phyloP scores from a whole-genome alignment of 2,888 invertebrate species.

The Drosophila fungiperda region DNA sequence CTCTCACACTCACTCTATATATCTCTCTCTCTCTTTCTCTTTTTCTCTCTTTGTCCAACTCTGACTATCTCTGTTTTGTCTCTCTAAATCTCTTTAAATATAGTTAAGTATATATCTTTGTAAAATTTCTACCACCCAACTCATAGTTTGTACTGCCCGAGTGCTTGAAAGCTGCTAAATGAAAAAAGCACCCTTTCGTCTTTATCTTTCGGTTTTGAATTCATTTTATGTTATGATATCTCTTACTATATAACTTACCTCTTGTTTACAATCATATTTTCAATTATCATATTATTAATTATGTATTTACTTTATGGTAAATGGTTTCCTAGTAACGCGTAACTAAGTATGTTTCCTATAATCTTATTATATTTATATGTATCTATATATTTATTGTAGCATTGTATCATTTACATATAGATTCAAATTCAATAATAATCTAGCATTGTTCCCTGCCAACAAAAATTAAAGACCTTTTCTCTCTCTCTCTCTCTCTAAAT shows the following conservation, averaged over 20 bases:
- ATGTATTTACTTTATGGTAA: conserved; percentile 25
- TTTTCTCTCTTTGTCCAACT: conserved; percentile 17
- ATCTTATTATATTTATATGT: conserved; percentile 7
- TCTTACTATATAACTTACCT: conserved; percentile 23
- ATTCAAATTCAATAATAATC: conserved; percentile 40
- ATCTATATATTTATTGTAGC: conserved; percentile 58
- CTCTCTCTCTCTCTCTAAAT: neutral
- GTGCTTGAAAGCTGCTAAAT: conserved; percentile 61
- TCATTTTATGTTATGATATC: conserved; percentile 38
- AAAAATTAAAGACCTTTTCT: conserved; percentile 18
- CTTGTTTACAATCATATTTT: conserved; percentile 33
- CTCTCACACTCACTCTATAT: neutral
- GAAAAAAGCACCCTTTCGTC: conserved; percentile 54
- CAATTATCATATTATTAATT: conserved; percentile 13
- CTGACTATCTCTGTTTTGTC: conserved; percentile 28
- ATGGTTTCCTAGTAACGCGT: conserved; percentile 27
- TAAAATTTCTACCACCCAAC: conserved; percentile 30
- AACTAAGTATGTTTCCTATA: conserved; percentile 37
- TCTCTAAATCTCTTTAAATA: conserved; percentile 13
- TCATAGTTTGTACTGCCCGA: conserved; percentile 47
- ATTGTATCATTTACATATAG: conserved; percentile 63
- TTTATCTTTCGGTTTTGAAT: conserved; percentile 34
- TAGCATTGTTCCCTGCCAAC: conserved; percentile 32
- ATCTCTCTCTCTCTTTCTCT: conserved; percentile 26
- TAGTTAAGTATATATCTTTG: conserved; percentile 37